Percentiles rank a stretch among this genome's conserved stretches.
Conservation (phyloP, 2,113 vertebrate species). For the Conger conger region DNA sequence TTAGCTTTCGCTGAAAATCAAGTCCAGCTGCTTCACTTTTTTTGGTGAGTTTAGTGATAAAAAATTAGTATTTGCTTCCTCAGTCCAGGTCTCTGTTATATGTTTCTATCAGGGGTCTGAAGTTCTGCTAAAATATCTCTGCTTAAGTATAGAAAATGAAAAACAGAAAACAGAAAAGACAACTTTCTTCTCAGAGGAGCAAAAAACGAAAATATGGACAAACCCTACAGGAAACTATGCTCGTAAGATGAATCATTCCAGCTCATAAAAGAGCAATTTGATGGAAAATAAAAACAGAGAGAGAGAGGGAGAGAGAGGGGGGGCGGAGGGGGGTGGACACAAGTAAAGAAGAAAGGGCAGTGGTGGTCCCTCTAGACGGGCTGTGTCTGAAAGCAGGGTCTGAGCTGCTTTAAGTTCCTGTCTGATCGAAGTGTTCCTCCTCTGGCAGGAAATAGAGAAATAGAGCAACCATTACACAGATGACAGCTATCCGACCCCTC, state of each 20-base stretch:
- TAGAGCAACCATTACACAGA: neutral
- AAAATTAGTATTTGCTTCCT: no score
- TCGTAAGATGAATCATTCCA: neutral
- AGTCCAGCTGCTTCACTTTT: no score
- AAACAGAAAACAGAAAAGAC: neutral
- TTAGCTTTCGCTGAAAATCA: no score
- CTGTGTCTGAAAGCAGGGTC: neutral
- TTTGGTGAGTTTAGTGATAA: no score
- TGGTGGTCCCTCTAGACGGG: neutral
- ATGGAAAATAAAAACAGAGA: neutral
- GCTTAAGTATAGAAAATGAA: no score
- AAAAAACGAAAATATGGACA: neutral
- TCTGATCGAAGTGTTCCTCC: neutral
- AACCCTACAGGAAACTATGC: neutral
- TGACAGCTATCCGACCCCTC: neutral
- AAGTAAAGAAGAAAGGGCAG: neutral
- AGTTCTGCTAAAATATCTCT: no score
- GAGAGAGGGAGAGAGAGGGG: neutral
- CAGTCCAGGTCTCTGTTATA: no score
- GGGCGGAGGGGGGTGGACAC: no score
- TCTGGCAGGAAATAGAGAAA: neutral
- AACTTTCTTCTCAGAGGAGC: neutral
- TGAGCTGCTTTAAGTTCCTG: neutral
- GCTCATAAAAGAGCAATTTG: neutral
- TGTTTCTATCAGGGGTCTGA: no score